phyloP scores from a whole-genome alignment of 2,797 vertebrate species.

The Sylvia borin region DNA sequence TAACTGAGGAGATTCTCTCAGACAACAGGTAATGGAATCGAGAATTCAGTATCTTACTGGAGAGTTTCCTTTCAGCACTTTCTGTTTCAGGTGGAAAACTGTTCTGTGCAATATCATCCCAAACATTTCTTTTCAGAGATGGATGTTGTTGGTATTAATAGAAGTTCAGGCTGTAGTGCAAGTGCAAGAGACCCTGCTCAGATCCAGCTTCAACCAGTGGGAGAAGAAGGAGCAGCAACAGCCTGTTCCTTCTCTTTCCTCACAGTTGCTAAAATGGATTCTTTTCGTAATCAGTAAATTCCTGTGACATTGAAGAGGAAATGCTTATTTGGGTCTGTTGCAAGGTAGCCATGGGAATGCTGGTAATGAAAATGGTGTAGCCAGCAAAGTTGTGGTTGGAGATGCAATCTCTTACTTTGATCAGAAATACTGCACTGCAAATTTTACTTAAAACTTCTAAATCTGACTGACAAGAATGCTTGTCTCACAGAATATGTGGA shows the following conservation, averaged over 20 bases:
- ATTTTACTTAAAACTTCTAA: not conserved
- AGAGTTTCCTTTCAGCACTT: not conserved
- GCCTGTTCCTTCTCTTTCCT: not conserved
- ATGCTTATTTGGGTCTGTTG: not conserved
- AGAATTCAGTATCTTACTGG: not conserved
- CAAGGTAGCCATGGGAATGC: not conserved
- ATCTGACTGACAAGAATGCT: not conserved
- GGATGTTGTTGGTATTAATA: not conserved
- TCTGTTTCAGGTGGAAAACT: not conserved
- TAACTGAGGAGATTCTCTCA: constrained; percentile 93
- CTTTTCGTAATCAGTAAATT: not conserved
- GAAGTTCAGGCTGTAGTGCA: not conserved
- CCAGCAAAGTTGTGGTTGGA: not conserved
- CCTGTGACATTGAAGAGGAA: not conserved
- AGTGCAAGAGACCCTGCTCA: not conserved
- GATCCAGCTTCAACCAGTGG: not conserved
- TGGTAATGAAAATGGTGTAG: not conserved
- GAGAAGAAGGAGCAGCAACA: not conserved
- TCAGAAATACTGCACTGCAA: not conserved
- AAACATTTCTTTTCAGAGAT: not conserved
- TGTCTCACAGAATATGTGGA: not conserved
- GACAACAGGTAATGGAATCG: constrained; percentile 85
- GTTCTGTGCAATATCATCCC: not conserved
- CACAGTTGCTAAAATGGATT: not conserved
- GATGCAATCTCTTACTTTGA: not conserved